These are phyloP conservation scores for Lepus europaeus DNA, from an alignment of 2,113 vertebrate species.

Conservation along the genomic window DNA sequence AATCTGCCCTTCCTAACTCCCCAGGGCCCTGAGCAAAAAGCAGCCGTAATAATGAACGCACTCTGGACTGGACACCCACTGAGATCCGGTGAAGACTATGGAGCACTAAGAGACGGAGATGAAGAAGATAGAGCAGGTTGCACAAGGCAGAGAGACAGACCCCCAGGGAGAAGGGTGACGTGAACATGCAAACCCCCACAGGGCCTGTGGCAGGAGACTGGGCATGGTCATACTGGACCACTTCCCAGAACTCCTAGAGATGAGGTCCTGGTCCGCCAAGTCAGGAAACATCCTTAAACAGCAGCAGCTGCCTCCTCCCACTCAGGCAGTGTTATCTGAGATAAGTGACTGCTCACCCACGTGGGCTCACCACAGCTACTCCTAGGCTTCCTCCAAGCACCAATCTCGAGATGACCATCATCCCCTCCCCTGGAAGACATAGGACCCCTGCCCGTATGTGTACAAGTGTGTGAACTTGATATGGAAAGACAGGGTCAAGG, in stretches of 20 bases:
- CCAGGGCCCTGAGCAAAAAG: constrained; percentile 62
- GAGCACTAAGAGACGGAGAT: neutral
- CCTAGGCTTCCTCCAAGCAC: neutral
- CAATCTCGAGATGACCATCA: neutral
- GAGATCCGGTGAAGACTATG: neutral
- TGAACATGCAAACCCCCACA: constrained; percentile 30
- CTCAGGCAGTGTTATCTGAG: neutral
- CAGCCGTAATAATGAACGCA: neutral
- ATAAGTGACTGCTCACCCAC: neutral
- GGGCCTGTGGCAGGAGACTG: neutral
- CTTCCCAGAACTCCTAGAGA: neutral
- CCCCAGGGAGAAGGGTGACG: neutral
- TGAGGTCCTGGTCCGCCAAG: neutral
- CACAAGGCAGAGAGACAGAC: neutral
- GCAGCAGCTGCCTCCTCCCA: neutral
- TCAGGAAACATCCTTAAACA: neutral
- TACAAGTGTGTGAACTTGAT: neutral
- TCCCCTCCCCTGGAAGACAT: neutral
- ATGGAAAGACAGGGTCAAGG: neutral
- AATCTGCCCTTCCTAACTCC: constrained; percentile 12
- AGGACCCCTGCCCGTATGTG: neutral
- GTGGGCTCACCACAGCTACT: neutral
- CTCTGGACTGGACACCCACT: neutral
- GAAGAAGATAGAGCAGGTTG: neutral
- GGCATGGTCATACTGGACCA: neutral